Percentiles rank a stretch among this genome's conserved stretches.
These are phyloP conservation scores for Hirundichthys speculiger DNA, from an alignment of 2,113 vertebrate species.

Conservation along the genomic window DNA sequence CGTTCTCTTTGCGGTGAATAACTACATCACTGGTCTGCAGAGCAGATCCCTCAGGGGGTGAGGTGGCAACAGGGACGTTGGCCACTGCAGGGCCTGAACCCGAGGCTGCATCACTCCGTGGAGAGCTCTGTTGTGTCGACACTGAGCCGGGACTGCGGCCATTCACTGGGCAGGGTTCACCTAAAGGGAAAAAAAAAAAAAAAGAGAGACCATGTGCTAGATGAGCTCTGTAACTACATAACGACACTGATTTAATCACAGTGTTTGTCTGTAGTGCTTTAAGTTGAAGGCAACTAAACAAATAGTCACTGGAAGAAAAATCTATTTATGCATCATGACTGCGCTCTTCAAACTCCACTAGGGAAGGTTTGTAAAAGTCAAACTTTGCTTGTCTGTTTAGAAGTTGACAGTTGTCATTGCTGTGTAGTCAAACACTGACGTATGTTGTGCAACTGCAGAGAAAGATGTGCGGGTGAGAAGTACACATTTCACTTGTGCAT, in stretches of 20 bases:
- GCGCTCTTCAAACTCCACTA: conserved; percentile 4
- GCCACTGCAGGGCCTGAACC: conserved; percentile 74
- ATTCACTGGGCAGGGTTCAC: conserved; percentile 92
- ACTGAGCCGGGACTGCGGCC: conserved; percentile 93
- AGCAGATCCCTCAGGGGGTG: conserved; percentile 84
- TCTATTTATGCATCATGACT: conserved; percentile 6
- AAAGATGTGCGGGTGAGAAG: too few species aligned
- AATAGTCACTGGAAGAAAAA: neutral
- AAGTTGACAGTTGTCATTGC: conserved; percentile 22
- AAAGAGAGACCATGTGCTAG: neutral
- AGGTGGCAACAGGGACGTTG: conserved; percentile 33
- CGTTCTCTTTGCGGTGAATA: conserved; percentile 97
- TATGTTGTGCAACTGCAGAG: too few species aligned
- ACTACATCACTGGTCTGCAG: conserved; percentile 92
- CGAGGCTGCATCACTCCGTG: conserved; percentile 87
- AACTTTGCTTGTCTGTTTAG: too few species aligned
- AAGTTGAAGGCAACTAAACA: neutral
- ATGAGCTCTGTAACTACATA: neutral
- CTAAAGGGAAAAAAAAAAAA: conserved; percentile 72
- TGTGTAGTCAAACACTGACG: conserved; percentile 10
- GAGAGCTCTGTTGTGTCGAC: conserved; percentile 95
- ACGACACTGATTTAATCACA: neutral
- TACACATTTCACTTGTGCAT: too few species aligned
- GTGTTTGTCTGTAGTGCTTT: conserved; percentile 2
- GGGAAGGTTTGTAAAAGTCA: conserved; percentile 20